Percentiles rank a stretch among this genome's conserved stretches.
Evolutionary conservation across 2,113 vertebrate species (phyloP).

Genomic region (Noturus placidus): DNA sequence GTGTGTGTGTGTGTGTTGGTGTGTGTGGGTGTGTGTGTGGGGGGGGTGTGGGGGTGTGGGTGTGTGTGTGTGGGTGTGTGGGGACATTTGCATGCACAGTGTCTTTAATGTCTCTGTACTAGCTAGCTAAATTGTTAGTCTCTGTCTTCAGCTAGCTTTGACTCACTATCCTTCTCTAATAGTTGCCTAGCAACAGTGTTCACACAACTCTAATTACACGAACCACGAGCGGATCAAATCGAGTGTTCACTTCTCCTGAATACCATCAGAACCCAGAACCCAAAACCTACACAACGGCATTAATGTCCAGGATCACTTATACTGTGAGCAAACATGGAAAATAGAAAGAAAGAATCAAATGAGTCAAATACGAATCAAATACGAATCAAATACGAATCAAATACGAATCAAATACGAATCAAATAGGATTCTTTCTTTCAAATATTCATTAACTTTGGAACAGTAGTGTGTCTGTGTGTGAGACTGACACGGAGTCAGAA

Average conservation of each 20-base stretch:
- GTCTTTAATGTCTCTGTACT: background rate
- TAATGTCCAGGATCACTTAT: background rate
- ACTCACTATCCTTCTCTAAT: background rate
- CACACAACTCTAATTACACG: background rate
- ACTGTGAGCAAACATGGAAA: background rate
- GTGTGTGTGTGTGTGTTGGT: slow-evolving; percentile 59
- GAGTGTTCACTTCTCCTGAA: background rate
- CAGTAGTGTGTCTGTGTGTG: slow-evolving; percentile 44
- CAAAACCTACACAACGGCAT: background rate
- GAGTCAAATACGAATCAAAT: background rate
- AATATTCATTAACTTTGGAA: too few relatives aligned
- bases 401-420: background rate
- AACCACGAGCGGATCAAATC: background rate
- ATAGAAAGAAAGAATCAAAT: background rate
- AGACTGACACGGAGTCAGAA: slow-evolving; percentile 20
- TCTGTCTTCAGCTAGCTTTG: background rate
- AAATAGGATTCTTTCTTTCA: too few relatives aligned
- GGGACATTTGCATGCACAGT: background rate
- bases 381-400: background rate
- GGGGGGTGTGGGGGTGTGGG: too few relatives aligned
- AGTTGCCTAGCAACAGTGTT: slow-evolving; percentile 11
- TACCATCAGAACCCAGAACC: background rate
- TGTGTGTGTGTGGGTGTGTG: slow-evolving; percentile 60
- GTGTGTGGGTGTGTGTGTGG: slow-evolving; percentile 51
- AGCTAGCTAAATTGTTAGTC: background rate